Conservation (phyloP, 1,140 invertebrate genomes). For the Tetragnatha versicolor region DNA sequence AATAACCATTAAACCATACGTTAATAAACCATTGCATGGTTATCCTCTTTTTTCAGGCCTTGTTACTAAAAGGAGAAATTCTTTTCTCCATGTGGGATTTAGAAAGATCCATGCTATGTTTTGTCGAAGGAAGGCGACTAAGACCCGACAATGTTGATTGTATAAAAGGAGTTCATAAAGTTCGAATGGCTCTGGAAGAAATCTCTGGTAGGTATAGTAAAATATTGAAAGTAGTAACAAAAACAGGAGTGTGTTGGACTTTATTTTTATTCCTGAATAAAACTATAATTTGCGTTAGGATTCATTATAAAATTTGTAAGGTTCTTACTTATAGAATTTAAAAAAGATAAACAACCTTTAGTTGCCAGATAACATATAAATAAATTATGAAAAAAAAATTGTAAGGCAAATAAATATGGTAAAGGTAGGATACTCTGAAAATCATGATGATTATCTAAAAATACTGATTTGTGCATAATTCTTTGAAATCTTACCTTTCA, state of each 20-base stretch:
- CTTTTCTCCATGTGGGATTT: slow-evolving; percentile 37
- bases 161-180: slow-evolving; percentile 28
- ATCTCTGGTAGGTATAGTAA: slow-evolving; percentile 15
- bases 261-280: background rate
- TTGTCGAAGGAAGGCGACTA: slow-evolving; percentile 27
- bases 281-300: too few relatives aligned
- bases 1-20: too few relatives aligned
- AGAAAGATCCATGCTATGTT: slow-evolving; percentile 36
- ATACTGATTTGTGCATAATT: too few relatives aligned
- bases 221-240: background rate
- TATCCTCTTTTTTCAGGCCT: slow-evolving; percentile 10
- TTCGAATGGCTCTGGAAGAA: slow-evolving; percentile 39
- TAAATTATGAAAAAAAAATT: too few relatives aligned
- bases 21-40: background rate
- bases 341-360: too few relatives aligned
- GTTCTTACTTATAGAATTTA: too few relatives aligned
- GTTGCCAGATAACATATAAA: too few relatives aligned
- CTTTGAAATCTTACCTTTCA: slow-evolving; percentile 5
- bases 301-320: too few relatives aligned
- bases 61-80: slow-evolving; percentile 34
- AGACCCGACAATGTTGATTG: slow-evolving; percentile 19
- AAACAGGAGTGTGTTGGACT: background rate
- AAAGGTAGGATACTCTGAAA: too few relatives aligned
- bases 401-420: too few relatives aligned
- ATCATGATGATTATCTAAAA: too few relatives aligned